Conservation (phyloP, 2,888 invertebrate species). For the Drosophila peninsularis region DNA sequence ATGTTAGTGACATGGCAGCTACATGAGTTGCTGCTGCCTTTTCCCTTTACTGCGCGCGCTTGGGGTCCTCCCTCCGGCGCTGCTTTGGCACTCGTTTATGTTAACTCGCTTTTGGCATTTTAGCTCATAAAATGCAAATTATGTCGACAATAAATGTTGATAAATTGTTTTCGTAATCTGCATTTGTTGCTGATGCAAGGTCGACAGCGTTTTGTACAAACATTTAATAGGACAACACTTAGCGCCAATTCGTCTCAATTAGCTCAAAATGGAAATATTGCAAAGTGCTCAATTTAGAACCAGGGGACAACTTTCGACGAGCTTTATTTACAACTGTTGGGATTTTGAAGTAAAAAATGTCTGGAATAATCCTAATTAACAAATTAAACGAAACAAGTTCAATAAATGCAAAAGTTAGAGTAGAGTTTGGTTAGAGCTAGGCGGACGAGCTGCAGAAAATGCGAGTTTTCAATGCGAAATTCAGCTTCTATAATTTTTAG, state of each 20-base stretch:
- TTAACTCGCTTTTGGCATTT: constrained; percentile 33
- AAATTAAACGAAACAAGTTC: background rate
- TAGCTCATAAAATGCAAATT: constrained; percentile 65
- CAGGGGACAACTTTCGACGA: background rate
- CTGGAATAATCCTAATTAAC: background rate
- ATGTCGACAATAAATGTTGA: constrained; percentile 69
- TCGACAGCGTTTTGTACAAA: constrained; percentile 11
- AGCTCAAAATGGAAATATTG: background rate
- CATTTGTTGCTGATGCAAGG: constrained; percentile 1
- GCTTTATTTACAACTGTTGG: too few relatives aligned
- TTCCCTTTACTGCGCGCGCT: background rate
- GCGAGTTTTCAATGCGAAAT: background rate
- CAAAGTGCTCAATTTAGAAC: background rate
- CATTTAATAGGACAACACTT: background rate
- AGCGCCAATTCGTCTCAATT: constrained; percentile 9
- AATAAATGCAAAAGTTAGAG: background rate
- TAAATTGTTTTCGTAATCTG: constrained; percentile 64
- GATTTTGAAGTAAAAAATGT: too few relatives aligned
- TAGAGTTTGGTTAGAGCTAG: background rate
- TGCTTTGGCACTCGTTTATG: constrained; percentile 18
- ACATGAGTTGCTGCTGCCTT: constrained; percentile 25
- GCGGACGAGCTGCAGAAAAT: background rate
- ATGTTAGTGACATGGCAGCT: constrained; percentile 26
- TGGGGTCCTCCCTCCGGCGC: background rate
- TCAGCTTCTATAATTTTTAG: background rate